Evolutionary conservation across 2,113 vertebrate species (phyloP), one percentile per base, ranked within the genome.

Genomic region (Colaptes auratus): DNA sequence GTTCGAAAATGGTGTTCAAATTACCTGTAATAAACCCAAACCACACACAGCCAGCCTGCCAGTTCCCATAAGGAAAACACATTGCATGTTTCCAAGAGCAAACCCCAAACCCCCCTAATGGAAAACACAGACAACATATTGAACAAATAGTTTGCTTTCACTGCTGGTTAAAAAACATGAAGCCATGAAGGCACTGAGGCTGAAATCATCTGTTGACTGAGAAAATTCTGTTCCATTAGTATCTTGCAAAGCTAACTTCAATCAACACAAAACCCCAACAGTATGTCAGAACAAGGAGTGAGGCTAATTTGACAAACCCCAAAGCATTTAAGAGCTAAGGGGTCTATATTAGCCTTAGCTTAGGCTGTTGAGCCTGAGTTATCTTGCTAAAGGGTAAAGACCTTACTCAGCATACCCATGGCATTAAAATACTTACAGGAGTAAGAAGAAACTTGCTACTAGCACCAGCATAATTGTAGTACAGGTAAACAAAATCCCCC

Each of bases 1-100:
- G 35, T 60, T 79, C 75, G 36, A 86, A 91, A 89, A 82, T 4
- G 25, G 59, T 44, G 36, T 87, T 89, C 65, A 56, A 66, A 72
- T 79, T 69, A 73, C 75, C 79, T 76, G 9, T 36, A 90, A 92
- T 83, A 88, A 79, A 73, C 70, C 66, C 25, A 69, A 90, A 50
- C 59, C 56, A 65, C 70, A 87, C 36, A 46, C 33, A 88, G 72
- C 46, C 25, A 67, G 52, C 18, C 28, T 75, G 76, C 83, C 76
- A 90, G 81, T 73, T 91, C 72, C 91, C 83, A 65, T 66, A 63
- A 58, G 80, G 82, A 83, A 90, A 95, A 64, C 71, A 50, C 84
- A 66, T 58, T 71, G 46, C 23, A 42, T 18, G 60, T 81, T 93
- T 93, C 94, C 80, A 93, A 92, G 6, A 88, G 94, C 86, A 93